Evolutionary conservation across 2,888 invertebrate species (phyloP).

Genomic region (Caenorhabditis sinica): DNA sequence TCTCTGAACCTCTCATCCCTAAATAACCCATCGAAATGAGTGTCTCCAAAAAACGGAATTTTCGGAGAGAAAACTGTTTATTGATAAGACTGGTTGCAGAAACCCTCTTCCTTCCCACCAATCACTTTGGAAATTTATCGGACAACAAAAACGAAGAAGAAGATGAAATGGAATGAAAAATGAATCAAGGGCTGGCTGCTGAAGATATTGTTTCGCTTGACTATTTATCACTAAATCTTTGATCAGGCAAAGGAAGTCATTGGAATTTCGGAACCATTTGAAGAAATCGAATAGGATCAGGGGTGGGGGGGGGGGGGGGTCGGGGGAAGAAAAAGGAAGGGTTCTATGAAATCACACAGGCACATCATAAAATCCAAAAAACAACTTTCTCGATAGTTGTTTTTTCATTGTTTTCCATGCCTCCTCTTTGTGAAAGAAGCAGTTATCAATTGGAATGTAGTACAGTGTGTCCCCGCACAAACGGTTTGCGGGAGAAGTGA

Average conservation of each 20-base stretch:
- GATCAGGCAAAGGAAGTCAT: neutral
- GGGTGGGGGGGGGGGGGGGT: too few species aligned
- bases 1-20: slow-evolving; percentile 3
- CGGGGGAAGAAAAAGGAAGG: neutral
- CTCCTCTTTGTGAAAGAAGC: slow-evolving; percentile 22
- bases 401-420: slow-evolving; percentile 7
- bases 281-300: neutral
- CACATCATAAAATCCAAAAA: neutral
- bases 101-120: slow-evolving; percentile 20
- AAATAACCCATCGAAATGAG: slow-evolving; percentile 7
- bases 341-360: neutral
- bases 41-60: slow-evolving; percentile 11
- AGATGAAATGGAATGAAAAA: slow-evolving; percentile 24
- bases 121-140: slow-evolving; percentile 49
- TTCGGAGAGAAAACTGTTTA: slow-evolving; percentile 41
- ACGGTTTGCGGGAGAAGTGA: slow-evolving; percentile 31
- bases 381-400: slow-evolving; percentile 1
- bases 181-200: neutral
- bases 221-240: slow-evolving; percentile 42
- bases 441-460: slow-evolving; percentile 61
- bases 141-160: slow-evolving; percentile 20
- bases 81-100: slow-evolving; percentile 46
- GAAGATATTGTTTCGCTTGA: slow-evolving; percentile 33
- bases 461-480: slow-evolving; percentile 51
- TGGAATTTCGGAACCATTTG: slow-evolving; percentile 10